A percentile compares a stretch with the other conserved stretches of the same genome.
Conservation (phyloP, 2,113 vertebrate species). For the Cebidichthys violaceus region DNA sequence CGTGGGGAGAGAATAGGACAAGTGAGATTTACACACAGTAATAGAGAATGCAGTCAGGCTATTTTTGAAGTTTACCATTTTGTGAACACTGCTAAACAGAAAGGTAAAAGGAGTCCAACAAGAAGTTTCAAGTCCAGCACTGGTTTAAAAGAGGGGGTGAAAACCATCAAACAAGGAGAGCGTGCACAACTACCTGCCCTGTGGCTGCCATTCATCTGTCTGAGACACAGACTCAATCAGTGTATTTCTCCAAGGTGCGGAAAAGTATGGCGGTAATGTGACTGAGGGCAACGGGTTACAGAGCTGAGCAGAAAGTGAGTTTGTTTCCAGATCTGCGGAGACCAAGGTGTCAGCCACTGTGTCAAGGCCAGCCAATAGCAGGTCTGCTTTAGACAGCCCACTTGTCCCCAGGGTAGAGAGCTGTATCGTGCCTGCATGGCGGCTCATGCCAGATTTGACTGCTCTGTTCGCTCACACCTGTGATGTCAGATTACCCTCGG, state of each 20-base stretch:
- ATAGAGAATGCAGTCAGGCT: neutral
- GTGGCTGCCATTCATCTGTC: neutral
- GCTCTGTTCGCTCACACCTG: conserved; percentile 60
- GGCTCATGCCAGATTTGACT: conserved; percentile 25
- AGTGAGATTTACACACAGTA: neutral
- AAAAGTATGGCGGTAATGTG: conserved; percentile 55
- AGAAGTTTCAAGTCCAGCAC: neutral
- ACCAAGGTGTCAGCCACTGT: neutral
- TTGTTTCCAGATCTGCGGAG: neutral
- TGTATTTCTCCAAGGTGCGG: conserved; percentile 19
- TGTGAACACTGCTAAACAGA: neutral
- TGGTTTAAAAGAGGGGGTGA: neutral
- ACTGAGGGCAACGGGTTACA: conserved; percentile 22
- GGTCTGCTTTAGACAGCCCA: neutral
- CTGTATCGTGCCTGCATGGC: neutral
- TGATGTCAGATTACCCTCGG: conserved; percentile 58
- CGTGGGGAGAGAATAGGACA: neutral
- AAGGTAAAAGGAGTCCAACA: neutral
- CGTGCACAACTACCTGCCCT: neutral
- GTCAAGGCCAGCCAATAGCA: conserved; percentile 22
- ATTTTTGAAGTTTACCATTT: neutral
- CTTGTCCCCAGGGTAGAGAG: conserved; percentile 23
- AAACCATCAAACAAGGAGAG: neutral
- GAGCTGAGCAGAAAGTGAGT: conserved; percentile 1
- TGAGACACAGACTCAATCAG: neutral